phyloP scores from a whole-genome alignment of 2,113 vertebrate species.

The Alosa alosa region DNA sequence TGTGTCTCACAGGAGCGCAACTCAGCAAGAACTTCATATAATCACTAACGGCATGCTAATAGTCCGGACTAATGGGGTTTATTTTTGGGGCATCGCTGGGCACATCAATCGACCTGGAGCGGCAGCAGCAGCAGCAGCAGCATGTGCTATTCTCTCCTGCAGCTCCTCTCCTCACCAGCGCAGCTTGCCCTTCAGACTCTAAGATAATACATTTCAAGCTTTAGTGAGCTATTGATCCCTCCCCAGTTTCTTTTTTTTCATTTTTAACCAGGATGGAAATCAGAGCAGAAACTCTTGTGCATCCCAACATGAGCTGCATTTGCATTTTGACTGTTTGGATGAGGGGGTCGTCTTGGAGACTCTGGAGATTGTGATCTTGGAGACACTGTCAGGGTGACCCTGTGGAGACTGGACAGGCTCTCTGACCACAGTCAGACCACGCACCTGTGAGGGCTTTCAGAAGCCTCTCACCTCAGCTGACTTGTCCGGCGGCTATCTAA shows the following conservation, averaged over 20 bases:
- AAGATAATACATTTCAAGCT: slow-evolving; percentile 75
- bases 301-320: slow-evolving; percentile 68
- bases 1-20: slow-evolving; percentile 31
- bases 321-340: slow-evolving; percentile 50
- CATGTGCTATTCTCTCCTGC: slow-evolving; percentile 49
- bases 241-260: slow-evolving; percentile 64
- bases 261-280: slow-evolving; percentile 60
- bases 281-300: slow-evolving; percentile 55
- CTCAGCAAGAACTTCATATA: slow-evolving; percentile 38
- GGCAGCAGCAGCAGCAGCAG: slow-evolving; percentile 26
- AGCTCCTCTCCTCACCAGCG: slow-evolving; percentile 12
- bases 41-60: slow-evolving; percentile 55
- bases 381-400: too few relatives aligned
- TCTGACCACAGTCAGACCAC: neutral
- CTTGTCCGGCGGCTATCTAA: too few relatives aligned
- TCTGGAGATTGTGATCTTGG: too few relatives aligned
- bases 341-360: neutral
- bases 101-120: slow-evolving; percentile 41
- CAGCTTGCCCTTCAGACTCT: slow-evolving; percentile 43
- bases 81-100: slow-evolving; percentile 43
- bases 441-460: neutral
- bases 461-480: neutral
- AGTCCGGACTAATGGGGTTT: slow-evolving; percentile 51
- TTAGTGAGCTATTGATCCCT: slow-evolving; percentile 73
- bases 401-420: neutral